These are phyloP conservation scores for Agrotis puta DNA, from an alignment of 2,888 invertebrate genomes.

Conservation along the genomic window DNA sequence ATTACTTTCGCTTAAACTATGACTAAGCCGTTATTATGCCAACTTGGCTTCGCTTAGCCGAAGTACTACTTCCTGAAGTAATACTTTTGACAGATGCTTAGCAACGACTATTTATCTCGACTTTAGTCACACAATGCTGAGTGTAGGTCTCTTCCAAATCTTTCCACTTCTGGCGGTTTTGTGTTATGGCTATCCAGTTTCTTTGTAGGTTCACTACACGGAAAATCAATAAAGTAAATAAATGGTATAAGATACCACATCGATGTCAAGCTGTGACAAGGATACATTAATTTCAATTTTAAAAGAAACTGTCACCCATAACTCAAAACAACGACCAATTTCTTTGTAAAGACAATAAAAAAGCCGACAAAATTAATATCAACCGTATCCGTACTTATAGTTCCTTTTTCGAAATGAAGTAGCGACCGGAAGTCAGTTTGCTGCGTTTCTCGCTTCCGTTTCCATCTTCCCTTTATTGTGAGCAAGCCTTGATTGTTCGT, in stretches of 20 bases:
- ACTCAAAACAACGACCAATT: constrained; percentile 22
- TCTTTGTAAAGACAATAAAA: constrained; percentile 38
- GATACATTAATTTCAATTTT: constrained; percentile 27
- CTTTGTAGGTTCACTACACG: too few species aligned
- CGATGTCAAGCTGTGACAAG: not conserved
- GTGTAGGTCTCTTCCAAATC: too few species aligned
- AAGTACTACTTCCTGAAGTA: too few species aligned
- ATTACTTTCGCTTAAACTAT: too few species aligned
- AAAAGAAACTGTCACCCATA: constrained; percentile 6
- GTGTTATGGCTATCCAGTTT: too few species aligned
- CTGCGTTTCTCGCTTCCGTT: constrained; percentile 56
- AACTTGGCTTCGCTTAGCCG: too few species aligned
- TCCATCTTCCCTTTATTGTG: constrained; percentile 59
- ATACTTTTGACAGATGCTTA: too few species aligned
- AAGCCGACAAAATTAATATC: constrained; percentile 47
- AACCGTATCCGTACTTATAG: constrained; percentile 24
- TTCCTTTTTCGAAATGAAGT: constrained; percentile 50
- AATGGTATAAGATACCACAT: not conserved
- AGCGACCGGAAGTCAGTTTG: constrained; percentile 52
- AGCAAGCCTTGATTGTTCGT: constrained; percentile 44
- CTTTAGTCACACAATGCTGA: too few species aligned
- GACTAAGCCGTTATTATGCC: too few species aligned
- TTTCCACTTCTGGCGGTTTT: too few species aligned
- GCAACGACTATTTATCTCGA: too few species aligned
- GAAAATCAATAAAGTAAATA: not conserved